Conservation (phyloP, 2,797 vertebrate genomes). For the Xenopus petersii region DNA sequence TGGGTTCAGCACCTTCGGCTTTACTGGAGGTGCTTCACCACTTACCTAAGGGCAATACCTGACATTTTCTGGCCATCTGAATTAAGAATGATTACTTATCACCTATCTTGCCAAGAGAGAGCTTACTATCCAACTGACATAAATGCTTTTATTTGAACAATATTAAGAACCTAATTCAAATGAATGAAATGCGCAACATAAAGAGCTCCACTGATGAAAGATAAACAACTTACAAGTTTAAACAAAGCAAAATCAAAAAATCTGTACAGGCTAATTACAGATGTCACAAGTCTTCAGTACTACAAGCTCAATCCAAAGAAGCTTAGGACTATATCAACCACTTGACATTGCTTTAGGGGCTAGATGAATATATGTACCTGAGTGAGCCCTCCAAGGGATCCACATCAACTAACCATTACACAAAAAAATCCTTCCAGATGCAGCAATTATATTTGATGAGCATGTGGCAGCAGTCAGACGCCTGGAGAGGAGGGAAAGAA, state of each 20-base stretch:
- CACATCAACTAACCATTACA: constrained; percentile 55
- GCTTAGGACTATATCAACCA: constrained; percentile 53
- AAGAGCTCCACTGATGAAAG: background rate
- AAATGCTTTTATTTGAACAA: background rate
- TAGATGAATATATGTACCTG: constrained; percentile 56
- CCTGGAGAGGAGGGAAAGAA: constrained; percentile 55
- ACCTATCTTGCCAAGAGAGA: background rate
- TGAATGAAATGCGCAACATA: no score
- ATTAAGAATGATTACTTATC: constrained; percentile 7
- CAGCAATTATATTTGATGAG: constrained; percentile 72
- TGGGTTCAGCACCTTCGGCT: constrained; percentile 15
- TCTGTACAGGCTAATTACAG: constrained; percentile 22
- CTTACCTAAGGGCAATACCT: constrained; percentile 28
- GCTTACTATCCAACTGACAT: background rate
- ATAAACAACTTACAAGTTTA: background rate
- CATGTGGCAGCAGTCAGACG: constrained; percentile 65
- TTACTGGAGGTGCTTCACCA: constrained; percentile 15
- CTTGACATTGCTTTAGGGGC: constrained; percentile 68
- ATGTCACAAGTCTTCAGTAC: constrained; percentile 60
- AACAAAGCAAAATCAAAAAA: background rate
- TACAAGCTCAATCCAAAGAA: constrained; percentile 60
- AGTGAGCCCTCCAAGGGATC: constrained; percentile 58
- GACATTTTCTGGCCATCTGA: constrained; percentile 21
- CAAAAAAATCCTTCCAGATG: constrained; percentile 59
- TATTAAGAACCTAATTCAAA: background rate